Evolutionary conservation across 2,888 invertebrate genomes (phyloP).

Genomic region (Uloborus plumipes): DNA sequence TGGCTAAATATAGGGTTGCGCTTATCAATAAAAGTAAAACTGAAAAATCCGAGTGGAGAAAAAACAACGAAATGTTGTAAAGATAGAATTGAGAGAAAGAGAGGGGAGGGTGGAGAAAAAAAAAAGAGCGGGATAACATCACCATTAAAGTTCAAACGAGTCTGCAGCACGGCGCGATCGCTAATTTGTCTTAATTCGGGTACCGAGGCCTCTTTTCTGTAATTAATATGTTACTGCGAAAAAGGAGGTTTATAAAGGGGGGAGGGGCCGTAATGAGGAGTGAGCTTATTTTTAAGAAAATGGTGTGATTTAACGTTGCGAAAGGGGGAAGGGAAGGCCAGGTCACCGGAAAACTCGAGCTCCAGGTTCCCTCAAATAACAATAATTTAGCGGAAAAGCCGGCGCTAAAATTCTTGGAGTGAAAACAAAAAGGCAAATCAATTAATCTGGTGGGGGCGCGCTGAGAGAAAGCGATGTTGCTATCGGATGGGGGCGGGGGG

Average conservation of each 20-base stretch:
- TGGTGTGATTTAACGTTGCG: slow-evolving; percentile 59
- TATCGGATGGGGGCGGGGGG: slow-evolving; percentile 12
- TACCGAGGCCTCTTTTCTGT: slow-evolving; percentile 36
- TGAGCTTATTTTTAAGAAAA: slow-evolving; percentile 48
- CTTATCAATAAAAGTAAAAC: slow-evolving; percentile 52
- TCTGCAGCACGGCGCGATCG: slow-evolving; percentile 46
- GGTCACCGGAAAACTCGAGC: slow-evolving; percentile 56
- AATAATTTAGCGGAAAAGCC: slow-evolving; percentile 63
- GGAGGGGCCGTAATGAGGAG: slow-evolving; percentile 37
- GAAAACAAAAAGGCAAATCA: slow-evolving; percentile 65
- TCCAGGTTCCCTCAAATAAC: slow-evolving; percentile 60
- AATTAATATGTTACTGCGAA: slow-evolving; percentile 61
- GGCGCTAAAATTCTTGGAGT: slow-evolving; percentile 61
- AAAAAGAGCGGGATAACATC: slow-evolving; percentile 31
- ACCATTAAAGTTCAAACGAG: slow-evolving; percentile 60
- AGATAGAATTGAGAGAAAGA: slow-evolving; percentile 11
- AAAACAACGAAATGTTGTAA: slow-evolving; percentile 12
- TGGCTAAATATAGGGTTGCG: slow-evolving; percentile 53
- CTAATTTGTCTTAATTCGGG: slow-evolving; percentile 64
- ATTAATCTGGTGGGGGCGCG: slow-evolving; percentile 50
- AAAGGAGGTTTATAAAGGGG: background rate
- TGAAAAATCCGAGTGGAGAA: background rate
- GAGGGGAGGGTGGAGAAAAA: slow-evolving; percentile 11
- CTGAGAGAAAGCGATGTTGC: background rate
- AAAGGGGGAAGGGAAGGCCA: slow-evolving; percentile 29